Base-by-base conservation (phyloP, 2,888 invertebrate genomes). In the Biston stratarius region DNA sequence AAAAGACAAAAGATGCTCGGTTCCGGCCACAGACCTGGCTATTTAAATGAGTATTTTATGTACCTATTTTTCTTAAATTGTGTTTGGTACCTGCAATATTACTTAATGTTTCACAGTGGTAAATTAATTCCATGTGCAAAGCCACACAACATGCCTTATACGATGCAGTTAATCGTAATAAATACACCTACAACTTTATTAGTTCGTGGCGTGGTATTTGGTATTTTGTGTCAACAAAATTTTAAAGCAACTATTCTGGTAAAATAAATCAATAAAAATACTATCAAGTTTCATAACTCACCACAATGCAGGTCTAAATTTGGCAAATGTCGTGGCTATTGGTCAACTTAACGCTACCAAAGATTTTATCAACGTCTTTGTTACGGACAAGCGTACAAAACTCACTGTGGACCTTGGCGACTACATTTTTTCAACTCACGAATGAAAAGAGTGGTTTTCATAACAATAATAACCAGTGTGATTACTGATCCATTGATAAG, bases 341-440 rank as follows among this genome's bases (percentile, higher is more conserved):
- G 80, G 79, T 77, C 79, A 81, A 74, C 61, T 56, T 45, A 59
- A 74, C 61, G 57, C 49, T 58, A 74, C 70, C 67, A 72, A 51
- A 70, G 80, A 80, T 80, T 58, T 77, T 74, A 80, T 78, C 77
- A 59, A 45, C 38, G 53, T 63, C 70, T 69, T 69, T 74, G 73
- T 75, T 72, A 62, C 69, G 67, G 66, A 64, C 74, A 70, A 64
- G 72, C 74, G 70, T 45, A 64, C 61, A 57, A 36, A 58, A 69
- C 55, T 60, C 61, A 64, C 57, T 49, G 64, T 59, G 61, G 56
- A 69, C 74, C 74, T 74, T 72, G 74, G 64, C 51, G 42, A 67
- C 65, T 61, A 57, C 60, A 64, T 60, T 64, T 68, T 64, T 61
- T 66, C 59, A 52, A 44, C 33, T 38, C 67, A 56, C 48, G 61